Base-by-base conservation (phyloP, 2,113 vertebrate genomes). In the Nibea albiflora region DNA sequence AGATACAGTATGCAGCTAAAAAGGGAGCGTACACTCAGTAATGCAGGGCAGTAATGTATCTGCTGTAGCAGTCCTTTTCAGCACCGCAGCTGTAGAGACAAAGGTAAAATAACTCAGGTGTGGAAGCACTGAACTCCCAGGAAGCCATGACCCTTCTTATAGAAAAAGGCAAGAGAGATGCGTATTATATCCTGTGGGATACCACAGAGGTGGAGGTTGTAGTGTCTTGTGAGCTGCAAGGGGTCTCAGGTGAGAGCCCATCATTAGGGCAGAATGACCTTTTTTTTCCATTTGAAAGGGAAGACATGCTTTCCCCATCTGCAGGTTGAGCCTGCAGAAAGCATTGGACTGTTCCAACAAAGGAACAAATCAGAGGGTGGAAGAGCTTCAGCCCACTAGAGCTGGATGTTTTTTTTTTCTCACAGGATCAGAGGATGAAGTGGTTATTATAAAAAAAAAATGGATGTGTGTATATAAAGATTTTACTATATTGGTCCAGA, bases 201-300 rank as follows among this genome's bases (percentile, higher is more conserved):
- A 74, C 65, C 80, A 61, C 46, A 65, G 24, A 80, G 69, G 86
- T 75, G 63, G 53, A 73, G 50, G 58, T 53, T 76, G 15, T 15
- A 52, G 63, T 49, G 46, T 68, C 53, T 46, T 66, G 49, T 46
- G 80, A 62, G 72, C 15, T 22, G 54, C 54, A 67, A 54, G 52
- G 63, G 79, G 76, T 66, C 56, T 77, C 56, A 76, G 74, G 79
- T 86, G 61, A 88, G 71, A 26, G 9, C 44, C 62, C 63, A 57
- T 82, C 73, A 89, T 89, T 69, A 73, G 70, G 58, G 19, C 82
- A 80, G 50, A 61, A 71, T 77, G 79, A 89, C 71, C 76, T 88
- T 81, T 49, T 39, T 73, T 61, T 66, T 52, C 58, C 54, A 53
- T 85, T 80, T 75, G 62, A 76, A 46, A 80, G 15, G 44, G 60